These are phyloP conservation scores for Nasonia giraulti DNA, from an alignment of 1,140 invertebrate species.

Conservation along the genomic window DNA sequence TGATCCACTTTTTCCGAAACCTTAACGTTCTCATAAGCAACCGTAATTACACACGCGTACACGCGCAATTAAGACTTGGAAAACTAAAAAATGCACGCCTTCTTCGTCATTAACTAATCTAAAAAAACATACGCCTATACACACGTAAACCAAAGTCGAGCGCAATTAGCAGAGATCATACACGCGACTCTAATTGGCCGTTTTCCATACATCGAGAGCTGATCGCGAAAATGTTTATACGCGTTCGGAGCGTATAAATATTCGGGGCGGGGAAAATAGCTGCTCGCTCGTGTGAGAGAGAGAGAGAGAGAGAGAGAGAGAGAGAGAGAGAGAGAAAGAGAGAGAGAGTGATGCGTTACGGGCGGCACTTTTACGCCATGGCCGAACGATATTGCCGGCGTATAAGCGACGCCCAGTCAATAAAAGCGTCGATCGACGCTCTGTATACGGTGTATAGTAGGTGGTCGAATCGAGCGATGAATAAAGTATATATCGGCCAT, in stretches of 20 bases:
- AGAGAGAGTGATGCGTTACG: not conserved
- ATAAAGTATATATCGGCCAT: not conserved
- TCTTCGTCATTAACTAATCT: not conserved
- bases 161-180: not conserved
- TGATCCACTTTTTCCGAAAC: conserved; percentile 14
- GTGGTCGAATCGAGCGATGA: not conserved
- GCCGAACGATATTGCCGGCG: not conserved
- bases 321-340: not conserved
- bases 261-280: not conserved
- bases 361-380: not conserved
- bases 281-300: not conserved
- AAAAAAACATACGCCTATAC: not conserved
- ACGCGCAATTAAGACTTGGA: not conserved
- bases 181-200: conserved; percentile 11
- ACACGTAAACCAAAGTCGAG: not conserved
- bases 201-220: conserved; percentile 7
- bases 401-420: conserved; percentile 4
- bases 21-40: not conserved
- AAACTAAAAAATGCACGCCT: not conserved
- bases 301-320: not conserved
- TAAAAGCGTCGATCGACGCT: not conserved
- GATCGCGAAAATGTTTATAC: not conserved
- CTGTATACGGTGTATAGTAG: not conserved
- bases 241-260: not conserved
- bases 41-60: not conserved